Base-by-base conservation (phyloP, 1,140 invertebrate species). In the Eupeodes corollae region DNA sequence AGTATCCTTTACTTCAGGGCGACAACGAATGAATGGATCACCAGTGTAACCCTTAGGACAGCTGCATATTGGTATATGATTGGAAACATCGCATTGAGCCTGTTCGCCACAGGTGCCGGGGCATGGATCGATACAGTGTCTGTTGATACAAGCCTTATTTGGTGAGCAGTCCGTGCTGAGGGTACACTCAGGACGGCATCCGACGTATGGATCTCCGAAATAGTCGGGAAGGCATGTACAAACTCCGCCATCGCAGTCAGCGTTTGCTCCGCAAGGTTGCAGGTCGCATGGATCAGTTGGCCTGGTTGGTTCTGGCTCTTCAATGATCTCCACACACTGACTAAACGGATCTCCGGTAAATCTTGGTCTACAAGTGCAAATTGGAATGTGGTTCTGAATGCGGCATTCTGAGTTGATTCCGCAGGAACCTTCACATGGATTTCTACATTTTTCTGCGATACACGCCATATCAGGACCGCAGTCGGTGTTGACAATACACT, bases 181-280 rank as follows among this genome's bases (percentile, higher is more conserved):
- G 0, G 86, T 81, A 66, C 88, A 91, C 67, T 91, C 86, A 13
- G 87, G 87, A 51, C 84, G 70, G 64, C 88, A 91, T 15, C 75
- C 78, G 45, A 67, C 61, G 51, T 83, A 82, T 5, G 81, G 79
- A 66, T 79, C 75, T 18, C 80, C 80, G 39, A 76, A 70, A 61
- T 83, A 86, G 46, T 79, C 78, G 15, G 69, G 61, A 46, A 80
- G 51, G 53, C 83, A 85, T 19, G 71, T 69, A 55, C 82, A 84
- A 42, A 85, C 80, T 43, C 78, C 79, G 67, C 85, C 83, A 70
- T 76, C 75, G 64, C 81, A 84, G 60, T 84, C 56, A 31, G 86
- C 84, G 69, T 89, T 89, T 1, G 81, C 73, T 35, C 86, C 86
- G 62, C 86, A 89, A n/a, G 84, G 84, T 14, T 81, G 82, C 45